A percentile compares a stretch with the other conserved stretches of the same genome.
phyloP scores from a whole-genome alignment of 2,797 vertebrate species.

The Pseudotriccus pelzelni region DNA sequence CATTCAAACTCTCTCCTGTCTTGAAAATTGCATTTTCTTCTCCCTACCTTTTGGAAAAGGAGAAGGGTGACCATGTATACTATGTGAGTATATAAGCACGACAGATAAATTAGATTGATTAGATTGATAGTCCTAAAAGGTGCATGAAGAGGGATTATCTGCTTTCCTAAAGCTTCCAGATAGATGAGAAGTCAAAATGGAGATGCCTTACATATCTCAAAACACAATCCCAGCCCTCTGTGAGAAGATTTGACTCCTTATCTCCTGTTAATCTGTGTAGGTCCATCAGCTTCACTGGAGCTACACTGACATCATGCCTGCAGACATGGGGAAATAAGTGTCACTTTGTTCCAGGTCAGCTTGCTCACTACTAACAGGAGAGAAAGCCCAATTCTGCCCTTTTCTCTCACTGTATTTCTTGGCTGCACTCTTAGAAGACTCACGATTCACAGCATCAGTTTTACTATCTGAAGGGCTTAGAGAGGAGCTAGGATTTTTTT shows the following conservation, averaged over 20 bases:
- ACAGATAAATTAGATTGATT: neutral
- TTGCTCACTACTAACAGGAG: neutral
- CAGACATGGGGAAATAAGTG: neutral
- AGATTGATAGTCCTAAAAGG: neutral
- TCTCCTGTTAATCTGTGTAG: neutral
- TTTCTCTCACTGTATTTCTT: neutral
- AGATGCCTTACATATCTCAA: neutral
- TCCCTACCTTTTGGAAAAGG: neutral
- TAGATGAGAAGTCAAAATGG: neutral
- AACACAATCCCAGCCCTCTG: neutral
- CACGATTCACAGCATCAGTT: conserved; percentile 31
- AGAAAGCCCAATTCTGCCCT: neutral
- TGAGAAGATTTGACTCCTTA: neutral
- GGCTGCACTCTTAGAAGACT: neutral
- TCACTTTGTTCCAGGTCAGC: neutral
- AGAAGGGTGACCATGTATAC: neutral
- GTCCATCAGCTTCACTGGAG: neutral
- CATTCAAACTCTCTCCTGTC: neutral
- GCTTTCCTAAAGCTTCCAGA: neutral
- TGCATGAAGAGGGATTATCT: neutral
- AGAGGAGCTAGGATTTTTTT: conserved; percentile 37
- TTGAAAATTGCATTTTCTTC: conserved; percentile 11
- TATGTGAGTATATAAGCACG: neutral
- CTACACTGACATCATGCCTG: neutral
- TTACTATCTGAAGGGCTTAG: conserved; percentile 47